Conservation (phyloP, 2,797 vertebrate genomes). For the Monodelphis domestica region DNA sequence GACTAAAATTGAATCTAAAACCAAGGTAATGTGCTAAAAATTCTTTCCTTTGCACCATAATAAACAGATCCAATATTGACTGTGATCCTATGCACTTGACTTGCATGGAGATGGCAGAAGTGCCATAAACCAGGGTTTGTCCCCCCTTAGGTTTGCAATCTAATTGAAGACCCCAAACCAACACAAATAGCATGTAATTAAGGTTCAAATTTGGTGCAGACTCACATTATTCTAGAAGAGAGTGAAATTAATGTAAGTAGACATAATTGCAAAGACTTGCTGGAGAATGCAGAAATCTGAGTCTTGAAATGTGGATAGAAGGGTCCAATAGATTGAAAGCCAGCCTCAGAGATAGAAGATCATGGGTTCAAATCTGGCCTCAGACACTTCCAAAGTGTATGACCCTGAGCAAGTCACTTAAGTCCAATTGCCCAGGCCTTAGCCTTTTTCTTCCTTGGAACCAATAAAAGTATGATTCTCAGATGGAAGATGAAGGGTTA, state of each 20-base stretch:
- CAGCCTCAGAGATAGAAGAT: too few relatives aligned
- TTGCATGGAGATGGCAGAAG: not conserved
- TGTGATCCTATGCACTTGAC: not conserved
- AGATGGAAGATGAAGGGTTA: too few relatives aligned
- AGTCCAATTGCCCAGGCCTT: too few relatives aligned
- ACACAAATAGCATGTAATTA: not conserved
- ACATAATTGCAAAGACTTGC: not conserved
- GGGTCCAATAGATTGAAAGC: too few relatives aligned
- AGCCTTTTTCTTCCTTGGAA: too few relatives aligned
- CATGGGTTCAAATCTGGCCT: too few relatives aligned
- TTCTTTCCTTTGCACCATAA: not conserved
- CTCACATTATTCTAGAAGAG: not conserved
- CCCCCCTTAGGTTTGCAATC: not conserved
- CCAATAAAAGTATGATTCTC: too few relatives aligned
- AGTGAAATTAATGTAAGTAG: not conserved
- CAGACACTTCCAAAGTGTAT: too few relatives aligned
- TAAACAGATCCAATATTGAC: not conserved
- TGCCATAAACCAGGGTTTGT: not conserved
- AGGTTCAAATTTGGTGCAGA: not conserved
- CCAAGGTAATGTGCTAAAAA: not conserved
- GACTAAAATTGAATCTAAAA: not conserved
- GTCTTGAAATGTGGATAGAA: not conserved
- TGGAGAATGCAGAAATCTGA: not conserved
- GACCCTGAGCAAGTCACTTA: too few relatives aligned
- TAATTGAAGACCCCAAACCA: not conserved